phyloP scores from a whole-genome alignment of 2,888 invertebrate genomes.

The Acrobasis repandana region DNA sequence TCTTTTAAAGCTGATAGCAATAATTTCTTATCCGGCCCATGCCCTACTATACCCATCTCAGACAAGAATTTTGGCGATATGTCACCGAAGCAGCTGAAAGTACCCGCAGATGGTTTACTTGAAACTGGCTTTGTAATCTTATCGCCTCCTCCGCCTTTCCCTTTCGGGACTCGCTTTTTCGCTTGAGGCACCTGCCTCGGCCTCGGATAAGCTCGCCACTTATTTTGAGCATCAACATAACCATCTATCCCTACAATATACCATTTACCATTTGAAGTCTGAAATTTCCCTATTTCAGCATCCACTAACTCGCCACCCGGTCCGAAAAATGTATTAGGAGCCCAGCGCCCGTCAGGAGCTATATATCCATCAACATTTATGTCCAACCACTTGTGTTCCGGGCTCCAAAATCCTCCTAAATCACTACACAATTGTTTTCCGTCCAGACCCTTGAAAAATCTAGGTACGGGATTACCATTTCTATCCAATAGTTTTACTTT shows the following conservation, averaged over 20 bases:
- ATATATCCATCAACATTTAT: constrained; percentile 70
- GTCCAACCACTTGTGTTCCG: constrained; percentile 65
- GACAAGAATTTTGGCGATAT: constrained; percentile 57
- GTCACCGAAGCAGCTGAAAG: constrained; percentile 73
- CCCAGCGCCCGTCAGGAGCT: constrained; percentile 69
- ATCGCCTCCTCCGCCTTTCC: constrained; percentile 34
- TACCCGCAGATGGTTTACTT: constrained; percentile 47
- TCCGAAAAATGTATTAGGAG: constrained; percentile 61
- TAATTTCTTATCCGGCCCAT: constrained; percentile 65
- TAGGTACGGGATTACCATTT: constrained; percentile 65
- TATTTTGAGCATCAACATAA: constrained; percentile 57
- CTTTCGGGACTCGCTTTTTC: constrained; percentile 26
- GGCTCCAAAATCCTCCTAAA: constrained; percentile 73
- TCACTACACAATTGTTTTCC: constrained; percentile 74
- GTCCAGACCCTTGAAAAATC: constrained; percentile 70
- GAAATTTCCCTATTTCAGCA: constrained; percentile 63
- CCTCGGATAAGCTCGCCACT: constrained; percentile 61
- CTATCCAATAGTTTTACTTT: constrained; percentile 65
- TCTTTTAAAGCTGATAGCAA: constrained; percentile 52
- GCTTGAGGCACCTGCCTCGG: constrained; percentile 30
- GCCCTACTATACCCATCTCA: constrained; percentile 69
- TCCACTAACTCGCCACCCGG: constrained; percentile 66
- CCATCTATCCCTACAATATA: constrained; percentile 69
- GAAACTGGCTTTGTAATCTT: constrained; percentile 36
- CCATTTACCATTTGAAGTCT: constrained; percentile 56